These are phyloP conservation scores for Silurus lanzhouensis DNA, from an alignment of 2,797 vertebrate species.

Conservation along the genomic window DNA sequence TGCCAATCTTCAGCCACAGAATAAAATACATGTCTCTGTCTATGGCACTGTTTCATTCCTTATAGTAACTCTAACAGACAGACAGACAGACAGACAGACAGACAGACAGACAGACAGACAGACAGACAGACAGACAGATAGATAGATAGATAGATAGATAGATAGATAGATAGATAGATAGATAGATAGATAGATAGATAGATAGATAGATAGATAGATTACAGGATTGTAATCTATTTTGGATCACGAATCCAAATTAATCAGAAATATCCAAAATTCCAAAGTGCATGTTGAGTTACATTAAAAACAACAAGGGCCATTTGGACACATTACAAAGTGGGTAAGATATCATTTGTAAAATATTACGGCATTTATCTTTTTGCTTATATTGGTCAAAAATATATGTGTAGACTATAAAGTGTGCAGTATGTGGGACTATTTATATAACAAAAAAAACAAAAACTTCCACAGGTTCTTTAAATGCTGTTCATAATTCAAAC, in stretches of 20 bases:
- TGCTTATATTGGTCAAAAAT: background rate
- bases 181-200: too few species aligned
- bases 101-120: too few species aligned
- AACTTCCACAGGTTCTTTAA: background rate
- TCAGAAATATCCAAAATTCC: background rate
- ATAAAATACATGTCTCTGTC: background rate
- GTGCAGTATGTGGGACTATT: background rate
- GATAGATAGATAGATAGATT: too few species aligned
- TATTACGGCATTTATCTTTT: too few species aligned
- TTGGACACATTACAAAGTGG: background rate
- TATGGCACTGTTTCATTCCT: background rate
- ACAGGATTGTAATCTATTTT: too few species aligned
- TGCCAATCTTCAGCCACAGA: background rate
- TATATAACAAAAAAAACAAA: background rate
- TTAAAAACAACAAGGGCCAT: background rate
- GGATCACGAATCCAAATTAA: background rate
- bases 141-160: too few species aligned
- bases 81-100: too few species aligned
- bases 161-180: too few species aligned
- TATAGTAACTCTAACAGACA: background rate
- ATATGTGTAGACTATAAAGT: background rate
- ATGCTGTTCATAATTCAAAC: background rate
- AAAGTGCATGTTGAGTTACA: background rate
- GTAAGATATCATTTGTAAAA: background rate
- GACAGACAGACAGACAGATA: too few species aligned